Conservation (phyloP, 2,888 invertebrate species). For the Argyresthia goedartella region DNA sequence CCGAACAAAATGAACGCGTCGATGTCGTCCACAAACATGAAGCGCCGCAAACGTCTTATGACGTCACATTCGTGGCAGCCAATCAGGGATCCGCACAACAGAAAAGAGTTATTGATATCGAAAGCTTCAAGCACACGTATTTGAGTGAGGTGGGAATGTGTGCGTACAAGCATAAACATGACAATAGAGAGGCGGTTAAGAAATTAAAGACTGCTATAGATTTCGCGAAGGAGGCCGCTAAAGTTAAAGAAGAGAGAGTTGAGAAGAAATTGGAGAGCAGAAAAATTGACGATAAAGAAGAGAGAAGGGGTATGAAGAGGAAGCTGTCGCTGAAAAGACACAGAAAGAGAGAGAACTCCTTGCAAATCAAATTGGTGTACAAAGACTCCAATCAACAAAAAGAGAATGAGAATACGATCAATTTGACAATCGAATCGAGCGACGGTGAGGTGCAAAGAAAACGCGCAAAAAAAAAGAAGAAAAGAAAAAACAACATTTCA, state of each 20-base stretch:
- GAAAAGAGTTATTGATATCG: conserved; percentile 27
- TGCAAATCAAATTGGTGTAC: conserved; percentile 3
- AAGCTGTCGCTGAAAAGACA: neutral
- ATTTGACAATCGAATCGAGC: neutral
- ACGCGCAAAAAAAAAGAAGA: conserved; percentile 4
- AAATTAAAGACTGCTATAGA: conserved; percentile 16
- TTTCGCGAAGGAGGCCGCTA: conserved; percentile 16
- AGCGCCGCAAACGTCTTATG: no score
- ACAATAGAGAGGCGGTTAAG: neutral
- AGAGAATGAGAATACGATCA: conserved; percentile 8
- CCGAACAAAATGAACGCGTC: conserved; percentile 27
- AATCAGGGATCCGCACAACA: no score
- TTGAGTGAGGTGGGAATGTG: conserved; percentile 33
- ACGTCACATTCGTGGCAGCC: no score
- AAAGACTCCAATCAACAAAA: neutral
- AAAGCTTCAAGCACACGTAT: conserved; percentile 44
- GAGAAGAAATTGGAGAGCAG: neutral
- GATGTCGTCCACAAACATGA: conserved; percentile 9
- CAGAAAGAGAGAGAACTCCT: neutral
- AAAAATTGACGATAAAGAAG: conserved; percentile 4
- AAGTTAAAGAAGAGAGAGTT: neutral
- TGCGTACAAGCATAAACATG: conserved; percentile 17
- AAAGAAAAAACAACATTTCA: conserved; percentile 11
- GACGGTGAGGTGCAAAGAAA: conserved; percentile 5
- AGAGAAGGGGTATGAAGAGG: conserved; percentile 9